Evolutionary conservation across 2,797 vertebrate species (phyloP).

Genomic region (Pelodytes ibericus): DNA sequence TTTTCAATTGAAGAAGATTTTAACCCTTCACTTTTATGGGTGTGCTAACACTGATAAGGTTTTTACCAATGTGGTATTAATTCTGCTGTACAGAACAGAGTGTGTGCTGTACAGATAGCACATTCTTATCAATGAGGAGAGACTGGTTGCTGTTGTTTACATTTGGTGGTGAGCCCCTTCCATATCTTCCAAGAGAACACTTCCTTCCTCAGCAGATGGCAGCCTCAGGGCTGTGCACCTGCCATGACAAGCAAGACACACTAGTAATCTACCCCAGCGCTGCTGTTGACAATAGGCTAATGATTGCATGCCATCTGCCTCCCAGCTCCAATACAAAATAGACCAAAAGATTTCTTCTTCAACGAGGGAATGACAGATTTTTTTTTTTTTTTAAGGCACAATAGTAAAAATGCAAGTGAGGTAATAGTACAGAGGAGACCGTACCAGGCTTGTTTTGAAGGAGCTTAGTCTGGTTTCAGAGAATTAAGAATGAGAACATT

Average conservation of each 20-base stretch:
- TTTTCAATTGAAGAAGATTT: too few species aligned
- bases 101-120: background rate
- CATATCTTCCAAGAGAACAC: conserved; percentile 60
- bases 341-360: conserved; percentile 58
- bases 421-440: conserved; percentile 13
- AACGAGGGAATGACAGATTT: conserved; percentile 45
- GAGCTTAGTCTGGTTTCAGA: conserved; percentile 16
- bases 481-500: background rate
- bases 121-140: conserved; percentile 43
- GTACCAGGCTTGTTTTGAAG: conserved; percentile 15
- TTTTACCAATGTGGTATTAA: too few species aligned
- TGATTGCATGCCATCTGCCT: conserved; percentile 83
- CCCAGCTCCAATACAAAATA: conserved; percentile 65
- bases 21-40: too few species aligned
- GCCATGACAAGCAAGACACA: conserved; percentile 75
- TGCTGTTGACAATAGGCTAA: conserved; percentile 82
- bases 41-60: too few species aligned
- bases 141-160: conserved; percentile 62
- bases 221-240: conserved; percentile 83
- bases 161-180: conserved; percentile 57
- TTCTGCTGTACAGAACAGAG: too few species aligned
- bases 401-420: conserved; percentile 34
- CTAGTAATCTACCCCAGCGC: conserved; percentile 80
- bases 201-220: conserved; percentile 74
- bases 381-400: conserved; percentile 15